Conservation (phyloP, 2,888 invertebrate genomes). For the Entomobrya proxima region DNA sequence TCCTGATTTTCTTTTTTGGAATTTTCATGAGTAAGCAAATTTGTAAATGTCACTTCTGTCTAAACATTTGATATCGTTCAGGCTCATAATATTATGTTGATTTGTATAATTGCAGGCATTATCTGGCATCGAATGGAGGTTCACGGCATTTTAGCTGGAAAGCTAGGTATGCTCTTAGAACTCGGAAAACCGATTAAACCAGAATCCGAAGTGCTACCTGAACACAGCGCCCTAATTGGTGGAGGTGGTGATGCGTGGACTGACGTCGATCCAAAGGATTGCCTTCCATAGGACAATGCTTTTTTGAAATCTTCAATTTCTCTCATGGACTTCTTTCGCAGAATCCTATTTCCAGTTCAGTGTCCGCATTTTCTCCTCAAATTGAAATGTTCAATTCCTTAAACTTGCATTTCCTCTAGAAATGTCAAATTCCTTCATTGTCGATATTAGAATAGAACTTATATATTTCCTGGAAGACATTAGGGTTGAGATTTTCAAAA, state of each 20-base stretch:
- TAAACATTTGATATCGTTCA: not conserved
- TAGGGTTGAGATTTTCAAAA: not conserved
- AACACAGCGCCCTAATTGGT: slow-evolving; percentile 10
- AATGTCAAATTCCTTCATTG: not conserved
- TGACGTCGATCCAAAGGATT: slow-evolving; percentile 63
- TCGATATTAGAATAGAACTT: not conserved
- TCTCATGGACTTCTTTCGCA: no score
- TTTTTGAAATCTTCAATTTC: not conserved
- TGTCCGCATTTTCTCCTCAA: no score
- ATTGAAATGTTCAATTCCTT: no score
- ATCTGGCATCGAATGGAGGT: slow-evolving; percentile 89
- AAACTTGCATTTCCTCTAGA: not conserved
- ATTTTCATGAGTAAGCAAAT: slow-evolving; percentile 80
- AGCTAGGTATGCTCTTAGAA: slow-evolving; percentile 83
- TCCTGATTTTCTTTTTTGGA: slow-evolving; percentile 72
- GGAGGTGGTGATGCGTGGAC: slow-evolving; percentile 59
- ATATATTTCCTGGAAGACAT: not conserved
- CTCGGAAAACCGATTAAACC: slow-evolving; percentile 61
- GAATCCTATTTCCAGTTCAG: no score
- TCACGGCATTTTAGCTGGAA: slow-evolving; percentile 87
- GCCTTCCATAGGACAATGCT: slow-evolving; percentile 53
- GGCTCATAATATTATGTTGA: no score
- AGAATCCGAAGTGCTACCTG: slow-evolving; percentile 53
- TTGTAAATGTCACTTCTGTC: not conserved
- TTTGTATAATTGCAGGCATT: slow-evolving; percentile 86